Percentiles rank a stretch among this genome's conserved stretches.
Evolutionary conservation across 2,113 vertebrate genomes (phyloP).

Genomic region (Erpornis zantholeuca): DNA sequence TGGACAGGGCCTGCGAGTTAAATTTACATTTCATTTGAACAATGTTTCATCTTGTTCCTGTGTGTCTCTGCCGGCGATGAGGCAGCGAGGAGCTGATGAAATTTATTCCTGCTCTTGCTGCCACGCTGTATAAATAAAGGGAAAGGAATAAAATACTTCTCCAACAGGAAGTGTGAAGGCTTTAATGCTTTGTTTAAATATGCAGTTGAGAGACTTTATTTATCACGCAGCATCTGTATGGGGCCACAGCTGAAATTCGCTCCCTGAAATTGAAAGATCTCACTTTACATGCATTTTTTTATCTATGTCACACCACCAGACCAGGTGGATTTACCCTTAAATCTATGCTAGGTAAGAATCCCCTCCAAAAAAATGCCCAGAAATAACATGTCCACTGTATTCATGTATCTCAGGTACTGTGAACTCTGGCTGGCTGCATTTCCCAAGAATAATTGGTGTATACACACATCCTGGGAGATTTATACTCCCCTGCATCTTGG

Average conservation of each 20-base stretch:
- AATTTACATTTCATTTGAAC: constrained; percentile 61
- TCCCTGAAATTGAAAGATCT: not conserved
- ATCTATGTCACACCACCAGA: not conserved
- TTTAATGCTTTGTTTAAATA: constrained; percentile 59
- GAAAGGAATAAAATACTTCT: constrained; percentile 47
- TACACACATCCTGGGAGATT: not conserved
- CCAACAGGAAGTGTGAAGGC: constrained; percentile 55
- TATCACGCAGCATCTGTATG: constrained; percentile 30
- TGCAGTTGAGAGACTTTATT: constrained; percentile 42
- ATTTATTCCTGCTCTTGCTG: constrained; percentile 49
- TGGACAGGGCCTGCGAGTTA: not conserved
- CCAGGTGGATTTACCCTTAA: not conserved
- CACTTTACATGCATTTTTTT: not conserved
- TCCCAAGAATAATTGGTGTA: constrained; percentile 14
- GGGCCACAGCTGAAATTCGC: not conserved
- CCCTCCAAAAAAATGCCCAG: not conserved
- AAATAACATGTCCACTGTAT: not conserved
- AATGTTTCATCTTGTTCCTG: constrained; percentile 44
- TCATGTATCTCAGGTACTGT: not conserved
- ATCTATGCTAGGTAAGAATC: not conserved
- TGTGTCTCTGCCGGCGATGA: constrained; percentile 21
- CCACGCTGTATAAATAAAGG: constrained; percentile 17
- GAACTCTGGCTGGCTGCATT: not conserved
- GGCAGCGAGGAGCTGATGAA: constrained; percentile 15
- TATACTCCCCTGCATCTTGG: constrained; percentile 7